Percentiles rank a stretch among this genome's conserved stretches.
phyloP scores from a whole-genome alignment of 1,140 invertebrate genomes.

The Tenebrio molitor region DNA sequence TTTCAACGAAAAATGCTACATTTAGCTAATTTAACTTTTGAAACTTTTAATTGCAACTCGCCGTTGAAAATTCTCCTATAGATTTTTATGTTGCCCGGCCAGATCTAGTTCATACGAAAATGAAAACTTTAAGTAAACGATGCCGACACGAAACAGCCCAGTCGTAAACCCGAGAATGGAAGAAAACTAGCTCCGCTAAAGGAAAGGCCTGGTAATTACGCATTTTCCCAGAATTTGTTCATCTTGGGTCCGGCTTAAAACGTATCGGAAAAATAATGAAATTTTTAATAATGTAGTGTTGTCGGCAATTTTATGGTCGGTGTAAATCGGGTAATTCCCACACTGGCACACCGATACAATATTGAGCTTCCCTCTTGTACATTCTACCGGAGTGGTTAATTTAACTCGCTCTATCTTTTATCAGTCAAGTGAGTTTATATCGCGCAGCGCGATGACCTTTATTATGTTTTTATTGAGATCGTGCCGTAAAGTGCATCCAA shows the following conservation, averaged over 20 bases:
- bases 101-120: not conserved
- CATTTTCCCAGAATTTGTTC: too few relatives aligned
- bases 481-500: constrained; percentile 38
- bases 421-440: constrained; percentile 16
- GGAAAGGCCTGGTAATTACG: too few relatives aligned
- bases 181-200: too few relatives aligned
- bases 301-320: not conserved
- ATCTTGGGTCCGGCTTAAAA: too few relatives aligned
- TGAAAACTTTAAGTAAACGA: not conserved
- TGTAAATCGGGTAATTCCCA: not conserved
- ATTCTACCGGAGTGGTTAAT: constrained; percentile 8
- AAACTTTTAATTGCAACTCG: constrained; percentile 42
- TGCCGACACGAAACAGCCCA: too few relatives aligned
- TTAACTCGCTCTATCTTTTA: constrained; percentile 26
- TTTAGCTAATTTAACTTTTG: constrained; percentile 42
- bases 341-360: not conserved
- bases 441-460: constrained; percentile 35
- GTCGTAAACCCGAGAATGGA: too few relatives aligned
- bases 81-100: not conserved
- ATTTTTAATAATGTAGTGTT: not conserved
- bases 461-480: constrained; percentile 45
- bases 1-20: constrained; percentile 23
- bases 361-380: not conserved
- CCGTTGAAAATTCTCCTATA: constrained; percentile 24
- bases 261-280: not conserved